Percentiles rank a stretch among this genome's conserved stretches.
Evolutionary conservation across 2,113 vertebrate genomes (phyloP).

Genomic region (Cephalopholis sonnerati): DNA sequence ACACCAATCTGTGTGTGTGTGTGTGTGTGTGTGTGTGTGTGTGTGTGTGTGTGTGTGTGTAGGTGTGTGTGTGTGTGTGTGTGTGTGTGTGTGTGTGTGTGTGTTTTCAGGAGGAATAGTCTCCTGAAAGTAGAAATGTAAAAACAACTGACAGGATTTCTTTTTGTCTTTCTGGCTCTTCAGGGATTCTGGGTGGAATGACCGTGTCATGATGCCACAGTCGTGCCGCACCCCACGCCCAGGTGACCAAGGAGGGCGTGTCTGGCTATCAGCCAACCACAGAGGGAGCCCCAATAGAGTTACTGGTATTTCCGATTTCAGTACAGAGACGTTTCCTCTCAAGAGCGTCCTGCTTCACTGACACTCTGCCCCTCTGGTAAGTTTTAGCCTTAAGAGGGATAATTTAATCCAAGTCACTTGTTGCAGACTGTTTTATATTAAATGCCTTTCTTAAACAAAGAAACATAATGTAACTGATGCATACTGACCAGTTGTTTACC

Average conservation of each 20-base stretch:
- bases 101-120: not conserved
- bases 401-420: not conserved
- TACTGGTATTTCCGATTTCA: constrained; percentile 40
- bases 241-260: constrained; percentile 76
- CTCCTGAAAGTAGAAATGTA: no score
- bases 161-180: constrained; percentile 27
- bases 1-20: not conserved
- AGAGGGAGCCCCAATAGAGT: constrained; percentile 72
- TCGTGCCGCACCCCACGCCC: constrained; percentile 60
- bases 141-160: not conserved
- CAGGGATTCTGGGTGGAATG: constrained; percentile 78
- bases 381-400: not conserved
- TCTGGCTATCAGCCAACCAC: constrained; percentile 71
- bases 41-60: no score
- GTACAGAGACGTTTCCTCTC: constrained; percentile 61
- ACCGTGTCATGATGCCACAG: constrained; percentile 78
- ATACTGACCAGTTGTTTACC: no score
- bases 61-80: no score
- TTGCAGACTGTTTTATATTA: not conserved
- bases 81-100: no score
- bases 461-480: not conserved
- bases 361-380: constrained; percentile 75
- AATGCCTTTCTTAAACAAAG: not conserved
- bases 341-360: constrained; percentile 71
- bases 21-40: no score